Base-by-base conservation (phyloP, 2,797 vertebrate genomes). In the Falco novaeseelandiae region DNA sequence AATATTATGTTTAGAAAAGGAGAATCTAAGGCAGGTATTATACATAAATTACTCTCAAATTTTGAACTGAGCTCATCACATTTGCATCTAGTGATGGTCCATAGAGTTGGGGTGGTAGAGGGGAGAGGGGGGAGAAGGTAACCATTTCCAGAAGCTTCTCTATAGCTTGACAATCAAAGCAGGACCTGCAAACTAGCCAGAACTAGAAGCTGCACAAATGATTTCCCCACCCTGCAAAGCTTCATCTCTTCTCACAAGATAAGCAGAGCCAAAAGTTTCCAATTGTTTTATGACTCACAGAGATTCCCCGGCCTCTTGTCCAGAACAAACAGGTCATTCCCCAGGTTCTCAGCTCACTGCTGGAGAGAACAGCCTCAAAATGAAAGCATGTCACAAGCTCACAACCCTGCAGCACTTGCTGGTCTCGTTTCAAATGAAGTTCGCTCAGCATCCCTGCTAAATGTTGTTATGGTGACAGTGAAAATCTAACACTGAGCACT, bases 391-490 rank as follows among this genome's bases (percentile, higher is more conserved):
- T 26, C 54, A 83, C 29, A 54, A 20, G 3, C 91, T 57, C 54
- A 85, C 65, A 66, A 20, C 17, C 78, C 87, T 81, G 87, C 82
- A 93, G 91, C 38, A 48, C 63, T 66, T 85, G 46, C 77, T 16
- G 26, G 51, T 81, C 67, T 92, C 7, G 2, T 66, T 93, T 96
- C 77, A 94, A 76, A 32, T 65, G 29, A 69, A 36, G 34, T 54
- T 44, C 88, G 65, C 77, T 93, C 77, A 72, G 90, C 72, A 91
- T 88, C 58, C 57, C 49, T 66, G 55, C 51, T 82, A 81, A 91
- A 93, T 74, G 94, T 96, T 94, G 91, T 93, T 95, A 96, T 96
- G 96, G 94, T 71, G 94, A 97, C 87, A 8, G 7, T n/a, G 51
- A 62, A 82, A 89, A 32, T 84, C 65, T 91, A 51, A 83, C 1